Evolutionary conservation across 2,888 invertebrate genomes (phyloP), one percentile per base, ranked within the genome.

Genomic region (Aphidius colemani): DNA sequence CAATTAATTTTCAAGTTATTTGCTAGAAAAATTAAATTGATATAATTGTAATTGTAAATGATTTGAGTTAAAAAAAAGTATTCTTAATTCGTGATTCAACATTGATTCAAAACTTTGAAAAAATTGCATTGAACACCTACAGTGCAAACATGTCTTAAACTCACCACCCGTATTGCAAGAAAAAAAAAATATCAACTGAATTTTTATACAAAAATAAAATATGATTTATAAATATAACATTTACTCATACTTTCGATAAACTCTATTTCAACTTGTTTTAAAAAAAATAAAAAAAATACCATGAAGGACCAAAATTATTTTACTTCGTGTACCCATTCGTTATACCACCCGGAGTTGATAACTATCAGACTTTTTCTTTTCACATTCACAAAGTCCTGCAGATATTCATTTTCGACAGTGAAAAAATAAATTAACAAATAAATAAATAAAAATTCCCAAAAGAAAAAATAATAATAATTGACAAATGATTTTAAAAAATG

Each of bases 31-130:
- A 30, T 30, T 18, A 18, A 18, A 18, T 18, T 18, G 2, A 18
- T 18, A 18, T 18, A 18, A 18, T 18, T 18, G 13, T 18, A 18
- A 18, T 18, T 18, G 13, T 18, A 18, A 18, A 18, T n/a, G n/a
- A n/a, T n/a, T n/a, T n/a, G n/a, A 13, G 2, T 18, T 1, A 18
- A 18, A 18, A 18, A 18, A 18, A 18, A 18, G 13, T 18, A 67
- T 70, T 70, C 71, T 74, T 77, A 76, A 78, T 78, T 75, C 72
- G 76, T 69, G 76, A 76, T 75, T 74, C 74, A 77, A 78, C 72
- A 77, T 76, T 72, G 70, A 72, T 76, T 74, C 63, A 65, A 62
- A 58, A 69, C 69, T 73, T 74, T 70, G 71, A 70, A 70, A 69
- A 61, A 58, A 61, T 59, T 67, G 64, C 6, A 58, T 55, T 60